A percentile compares a stretch with the other conserved stretches of the same genome.
phyloP scores from a whole-genome alignment of 2,888 invertebrate genomes.

The Stomorhina lunata region DNA sequence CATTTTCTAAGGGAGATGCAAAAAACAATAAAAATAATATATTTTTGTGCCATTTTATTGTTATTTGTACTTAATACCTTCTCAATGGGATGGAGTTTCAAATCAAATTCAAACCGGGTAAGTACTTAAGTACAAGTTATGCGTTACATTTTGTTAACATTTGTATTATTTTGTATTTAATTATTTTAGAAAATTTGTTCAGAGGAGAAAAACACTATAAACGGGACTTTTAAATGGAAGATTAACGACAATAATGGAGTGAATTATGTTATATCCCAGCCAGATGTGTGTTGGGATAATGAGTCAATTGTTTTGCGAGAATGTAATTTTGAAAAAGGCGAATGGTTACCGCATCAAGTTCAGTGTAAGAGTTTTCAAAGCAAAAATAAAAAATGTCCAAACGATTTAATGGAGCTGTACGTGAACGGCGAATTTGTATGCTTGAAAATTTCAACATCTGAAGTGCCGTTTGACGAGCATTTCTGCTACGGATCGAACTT shows the following conservation, averaged over 20 bases:
- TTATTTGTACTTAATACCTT: not conserved
- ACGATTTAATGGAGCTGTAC: constrained; percentile 70
- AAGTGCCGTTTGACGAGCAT: constrained; percentile 70
- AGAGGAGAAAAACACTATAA: constrained; percentile 5
- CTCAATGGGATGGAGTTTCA: not conserved
- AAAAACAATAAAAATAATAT: not conserved
- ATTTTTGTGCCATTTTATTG: not conserved
- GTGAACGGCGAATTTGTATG: constrained; percentile 70
- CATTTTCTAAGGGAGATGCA: constrained; percentile 12
- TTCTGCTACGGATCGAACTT: constrained; percentile 73
- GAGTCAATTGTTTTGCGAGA: constrained; percentile 66
- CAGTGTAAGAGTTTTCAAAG: constrained; percentile 56
- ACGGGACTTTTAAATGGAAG: constrained; percentile 67
- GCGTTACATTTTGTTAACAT: not conserved
- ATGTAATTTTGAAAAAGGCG: constrained; percentile 68
- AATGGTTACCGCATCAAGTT: constrained; percentile 65
- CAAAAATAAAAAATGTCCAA: constrained; percentile 71
- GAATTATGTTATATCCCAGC: constrained; percentile 67
- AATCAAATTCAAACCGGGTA: constrained; percentile 24
- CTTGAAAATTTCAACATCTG: constrained; percentile 72
- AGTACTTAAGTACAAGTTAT: not conserved
- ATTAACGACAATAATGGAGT: constrained; percentile 33
- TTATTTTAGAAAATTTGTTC: constrained; percentile 28
- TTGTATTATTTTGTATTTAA: not conserved
- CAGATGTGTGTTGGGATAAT: constrained; percentile 68